Evolutionary conservation across 2,888 invertebrate species (phyloP), one percentile per base, ranked within the genome.

Genomic region (Augochlorella aurata): DNA sequence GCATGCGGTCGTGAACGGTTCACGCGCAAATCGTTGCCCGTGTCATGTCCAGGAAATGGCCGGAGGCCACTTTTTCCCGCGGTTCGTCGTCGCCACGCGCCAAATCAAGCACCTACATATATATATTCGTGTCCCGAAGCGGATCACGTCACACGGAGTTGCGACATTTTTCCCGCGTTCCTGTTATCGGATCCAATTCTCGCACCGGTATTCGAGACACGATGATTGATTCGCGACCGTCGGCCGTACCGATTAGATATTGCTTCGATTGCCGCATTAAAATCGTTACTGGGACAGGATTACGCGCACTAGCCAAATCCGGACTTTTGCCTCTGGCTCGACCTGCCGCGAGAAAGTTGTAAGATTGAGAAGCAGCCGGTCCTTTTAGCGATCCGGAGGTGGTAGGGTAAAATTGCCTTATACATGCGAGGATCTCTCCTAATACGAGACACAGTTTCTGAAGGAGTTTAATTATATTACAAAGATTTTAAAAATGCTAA

Each of bases 11-110:
- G 58, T 67, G 84, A 77, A 65, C 18, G 24, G 47, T 54, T 50
- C 29, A 38, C 61, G 21, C 38, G 68, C 67, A 63, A 73, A 73
- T 74, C 63, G 47, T 67, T 70, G 50, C 52, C 63, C 61, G 75
- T 66, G 74, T 69, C 84, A 49, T 77, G 74, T 80, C 45, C 84
- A 79, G 84, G 84, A 84, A 84, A 84, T 84, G 77, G 44, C 45
- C 44, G 10, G 52, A 61, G 24, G 54, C 18, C 18, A 44, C 38
- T 63, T 66, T 74, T 81, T 79, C 78, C 71, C 61, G 49, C 67
- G 52, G 52, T 70, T 65, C 75, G 61, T 75, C 78, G 71, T 29
- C 72, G 58, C 47, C 52, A 66, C 85, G 78, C 76, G 78, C 79
- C 78, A 79, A 73, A 85, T 77, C 58, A 74, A 61, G 61, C 61